These are phyloP conservation scores for Microplitis deprimator DNA, from an alignment of 2,888 invertebrate species.

Conservation along the genomic window DNA sequence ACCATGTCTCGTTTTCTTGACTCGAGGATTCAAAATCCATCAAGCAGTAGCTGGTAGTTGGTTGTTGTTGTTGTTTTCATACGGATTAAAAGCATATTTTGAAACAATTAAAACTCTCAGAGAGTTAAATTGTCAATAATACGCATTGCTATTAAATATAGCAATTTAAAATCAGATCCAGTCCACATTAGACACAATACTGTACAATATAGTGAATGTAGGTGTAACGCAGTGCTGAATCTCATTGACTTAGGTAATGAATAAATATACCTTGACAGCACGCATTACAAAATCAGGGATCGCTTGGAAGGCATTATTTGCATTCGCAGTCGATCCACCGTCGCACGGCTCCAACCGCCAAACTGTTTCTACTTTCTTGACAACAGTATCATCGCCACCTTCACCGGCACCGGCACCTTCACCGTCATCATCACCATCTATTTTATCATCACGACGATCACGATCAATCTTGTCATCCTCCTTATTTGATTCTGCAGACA, in stretches of 20 bases:
- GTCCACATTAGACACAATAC: background rate
- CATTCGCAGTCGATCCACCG: constrained; percentile 61
- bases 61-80: background rate
- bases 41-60: background rate
- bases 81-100: background rate
- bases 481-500: constrained; percentile 51
- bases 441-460: constrained; percentile 7
- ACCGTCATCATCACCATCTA: constrained; percentile 11
- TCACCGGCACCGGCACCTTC: constrained; percentile 22
- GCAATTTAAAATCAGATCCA: background rate
- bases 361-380: constrained; percentile 60
- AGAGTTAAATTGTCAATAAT: background rate
- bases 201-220: constrained; percentile 37
- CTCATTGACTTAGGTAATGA: constrained; percentile 52
- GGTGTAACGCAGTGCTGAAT: constrained; percentile 48
- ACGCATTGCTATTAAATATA: background rate
- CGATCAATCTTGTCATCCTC: constrained; percentile 56
- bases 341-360: constrained; percentile 66
- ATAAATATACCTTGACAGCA: constrained; percentile 68
- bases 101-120: background rate
- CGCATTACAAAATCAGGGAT: constrained; percentile 68
- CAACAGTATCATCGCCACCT: constrained; percentile 45
- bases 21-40: background rate
- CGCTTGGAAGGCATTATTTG: constrained; percentile 62
- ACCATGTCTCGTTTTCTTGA: background rate